Conservation (phyloP, 1,140 invertebrate genomes). For the Campoletis sonorensis region DNA sequence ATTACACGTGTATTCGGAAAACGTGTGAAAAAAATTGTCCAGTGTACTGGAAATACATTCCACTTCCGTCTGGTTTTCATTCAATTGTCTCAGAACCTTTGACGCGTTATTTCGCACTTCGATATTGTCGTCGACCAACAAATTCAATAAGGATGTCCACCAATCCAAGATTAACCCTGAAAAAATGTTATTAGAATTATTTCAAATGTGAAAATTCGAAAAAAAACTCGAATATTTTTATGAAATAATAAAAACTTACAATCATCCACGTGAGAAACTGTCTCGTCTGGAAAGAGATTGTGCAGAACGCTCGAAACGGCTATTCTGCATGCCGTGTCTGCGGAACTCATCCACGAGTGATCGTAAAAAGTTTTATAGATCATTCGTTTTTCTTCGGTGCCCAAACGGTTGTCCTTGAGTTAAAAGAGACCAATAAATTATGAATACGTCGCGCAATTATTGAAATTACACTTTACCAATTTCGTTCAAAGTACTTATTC, state of each 20-base stretch:
- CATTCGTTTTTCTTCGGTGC: conserved; percentile 40
- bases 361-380: conserved; percentile 62
- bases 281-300: conserved; percentile 53
- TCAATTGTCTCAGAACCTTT: conserved; percentile 45
- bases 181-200: neutral
- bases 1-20: conserved; percentile 42
- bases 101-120: conserved; percentile 60
- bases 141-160: conserved; percentile 68
- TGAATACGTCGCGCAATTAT: too few relatives aligned
- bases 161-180: conserved; percentile 59
- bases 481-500: too few relatives aligned
- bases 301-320: conserved; percentile 61
- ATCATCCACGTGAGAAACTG: conserved; percentile 20
- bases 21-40: conserved; percentile 60
- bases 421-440: neutral
- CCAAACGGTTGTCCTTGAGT: conserved; percentile 49
- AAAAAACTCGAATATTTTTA: too few relatives aligned
- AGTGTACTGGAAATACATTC: conserved; percentile 53
- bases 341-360: conserved; percentile 60
- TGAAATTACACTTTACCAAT: too few relatives aligned
- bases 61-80: conserved; percentile 40
- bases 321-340: conserved; percentile 57
- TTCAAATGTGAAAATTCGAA: too few relatives aligned
- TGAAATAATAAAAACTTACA: too few relatives aligned
- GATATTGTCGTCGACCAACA: conserved; percentile 65